Base-by-base conservation (phyloP, 2,888 invertebrate genomes). In the Cybosia mesomella region DNA sequence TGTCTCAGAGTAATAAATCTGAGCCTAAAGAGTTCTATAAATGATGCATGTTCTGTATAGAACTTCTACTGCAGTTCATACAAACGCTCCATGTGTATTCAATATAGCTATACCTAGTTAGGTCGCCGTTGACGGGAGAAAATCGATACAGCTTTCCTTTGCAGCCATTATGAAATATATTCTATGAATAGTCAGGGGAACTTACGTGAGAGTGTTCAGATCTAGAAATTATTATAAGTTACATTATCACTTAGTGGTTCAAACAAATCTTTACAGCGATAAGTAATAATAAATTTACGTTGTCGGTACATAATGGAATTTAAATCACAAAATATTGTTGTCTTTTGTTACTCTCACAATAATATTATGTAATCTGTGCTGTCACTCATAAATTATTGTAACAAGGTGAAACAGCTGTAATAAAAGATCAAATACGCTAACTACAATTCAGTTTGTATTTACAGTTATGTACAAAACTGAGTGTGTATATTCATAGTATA, bases 401-500 rank as follows among this genome's bases (percentile, higher is more conserved):
- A 62, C 32, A 53, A 62, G 32, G 32, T 43, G 21, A 32, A 39
- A 49, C 57, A 67, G 28, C n/a, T 67, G 57, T 58, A 28, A 65
- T 18, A 54, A 39, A 66, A 15, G 11, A 54, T 66, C 34, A 53
- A 59, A 36, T 34, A 62, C 10, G 7, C 59, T 66, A 55, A 53
- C 65, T 22, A 49, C 28, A 57, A 43, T 65, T 58, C 49, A 32
- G 57, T 66, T 49, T n/a, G 5, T 49, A n/a, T 58, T 63, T 67
- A 67, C 67, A 54, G 67, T 67, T 67, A 67, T 39, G 15, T 57
- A 39, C 54, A 66, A 34, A 59, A 54, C 59, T 59, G 8, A 54
- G 59, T 68, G 61, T 76, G 74, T 71, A 65, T 67, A 43, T 70
- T 71, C 28, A 55, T 34, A 65, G 66, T 67, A 57, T 72, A 36